These are phyloP conservation scores for Catajapyx aquilonaris DNA, from an alignment of 1,140 invertebrate genomes.

Conservation along the genomic window DNA sequence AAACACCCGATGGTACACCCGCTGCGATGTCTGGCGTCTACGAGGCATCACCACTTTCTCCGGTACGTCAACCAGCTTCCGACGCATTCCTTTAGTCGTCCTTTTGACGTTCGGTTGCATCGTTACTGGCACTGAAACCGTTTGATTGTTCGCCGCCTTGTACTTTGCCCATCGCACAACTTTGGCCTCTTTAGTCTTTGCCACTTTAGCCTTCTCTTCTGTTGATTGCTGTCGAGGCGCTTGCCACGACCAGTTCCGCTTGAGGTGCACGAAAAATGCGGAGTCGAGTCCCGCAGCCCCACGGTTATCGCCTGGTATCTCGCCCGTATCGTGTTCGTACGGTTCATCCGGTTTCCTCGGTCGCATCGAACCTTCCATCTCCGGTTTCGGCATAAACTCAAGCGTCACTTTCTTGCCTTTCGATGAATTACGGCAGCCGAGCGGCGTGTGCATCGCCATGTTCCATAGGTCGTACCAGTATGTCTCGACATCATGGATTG, in stretches of 20 bases:
- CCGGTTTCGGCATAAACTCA: slow-evolving; percentile 26
- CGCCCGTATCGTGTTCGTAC: slow-evolving; percentile 25
- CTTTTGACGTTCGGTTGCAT: too few relatives aligned
- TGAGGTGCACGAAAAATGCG: slow-evolving; percentile 39
- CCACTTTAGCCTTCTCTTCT: too few relatives aligned
- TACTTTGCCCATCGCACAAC: too few relatives aligned
- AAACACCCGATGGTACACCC: too few relatives aligned
- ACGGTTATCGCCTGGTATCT: slow-evolving; percentile 39
- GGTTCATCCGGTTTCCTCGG: slow-evolving; percentile 25
- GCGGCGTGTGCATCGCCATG: slow-evolving; percentile 38
- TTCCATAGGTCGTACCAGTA: slow-evolving; percentile 53
- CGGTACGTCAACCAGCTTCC: too few relatives aligned
- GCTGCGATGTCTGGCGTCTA: too few relatives aligned
- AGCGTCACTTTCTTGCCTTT: slow-evolving; percentile 26
- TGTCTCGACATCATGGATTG: slow-evolving; percentile 31
- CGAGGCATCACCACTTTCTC: too few relatives aligned
- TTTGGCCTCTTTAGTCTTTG: too few relatives aligned
- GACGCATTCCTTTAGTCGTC: too few relatives aligned
- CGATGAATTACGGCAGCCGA: slow-evolving; percentile 18
- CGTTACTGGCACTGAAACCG: too few relatives aligned
- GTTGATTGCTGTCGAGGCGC: too few relatives aligned
- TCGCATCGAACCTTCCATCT: slow-evolving; percentile 23
- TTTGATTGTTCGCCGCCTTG: too few relatives aligned
- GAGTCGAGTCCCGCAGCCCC: slow-evolving; percentile 55
- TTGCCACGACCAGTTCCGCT: slow-evolving; percentile 43